Evolutionary conservation across 2,888 invertebrate genomes (phyloP).

Genomic region (Aporophyla nigra): DNA sequence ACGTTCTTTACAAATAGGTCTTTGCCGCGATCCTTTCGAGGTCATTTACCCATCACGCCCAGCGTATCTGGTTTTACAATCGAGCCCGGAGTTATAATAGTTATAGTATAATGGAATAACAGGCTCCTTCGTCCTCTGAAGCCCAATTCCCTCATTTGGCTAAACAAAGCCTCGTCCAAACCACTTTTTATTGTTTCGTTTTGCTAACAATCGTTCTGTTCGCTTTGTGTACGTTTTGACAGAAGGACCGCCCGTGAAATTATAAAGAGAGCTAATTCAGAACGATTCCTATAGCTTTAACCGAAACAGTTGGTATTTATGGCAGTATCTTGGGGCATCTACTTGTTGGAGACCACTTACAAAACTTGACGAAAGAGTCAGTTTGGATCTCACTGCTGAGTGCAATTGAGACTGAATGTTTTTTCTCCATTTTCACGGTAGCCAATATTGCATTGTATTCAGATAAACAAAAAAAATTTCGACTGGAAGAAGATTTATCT

Average conservation of each 20-base stretch:
- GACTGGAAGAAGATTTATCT: not conserved
- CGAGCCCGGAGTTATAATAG: conserved; percentile 39
- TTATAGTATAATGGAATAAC: conserved; percentile 32
- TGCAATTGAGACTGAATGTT: not conserved
- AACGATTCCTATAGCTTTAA: conserved; percentile 28
- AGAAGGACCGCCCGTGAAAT: conserved; percentile 28
- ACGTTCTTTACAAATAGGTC: conserved; percentile 17
- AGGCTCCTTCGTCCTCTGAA: conserved; percentile 48
- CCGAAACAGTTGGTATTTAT: conserved; percentile 33
- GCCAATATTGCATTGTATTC: not conserved
- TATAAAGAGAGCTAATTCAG: conserved; percentile 32
- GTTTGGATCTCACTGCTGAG: not conserved
- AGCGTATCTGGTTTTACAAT: conserved; percentile 52
- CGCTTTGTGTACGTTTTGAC: conserved; percentile 47
- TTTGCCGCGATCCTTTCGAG: conserved; percentile 46
- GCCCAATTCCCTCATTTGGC: conserved; percentile 62
- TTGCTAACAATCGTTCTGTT: conserved; percentile 49
- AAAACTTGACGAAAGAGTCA: not conserved
- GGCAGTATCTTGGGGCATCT: conserved; percentile 16
- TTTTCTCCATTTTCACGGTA: not conserved
- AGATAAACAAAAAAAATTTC: conserved; percentile 5
- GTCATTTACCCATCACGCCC: conserved; percentile 53
- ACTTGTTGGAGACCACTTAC: conserved; percentile 22
- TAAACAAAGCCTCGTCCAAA: conserved; percentile 62
- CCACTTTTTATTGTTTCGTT: conserved; percentile 66